Conservation (phyloP, 2,888 invertebrate species). For the Drosophila neoperkinsi region DNA sequence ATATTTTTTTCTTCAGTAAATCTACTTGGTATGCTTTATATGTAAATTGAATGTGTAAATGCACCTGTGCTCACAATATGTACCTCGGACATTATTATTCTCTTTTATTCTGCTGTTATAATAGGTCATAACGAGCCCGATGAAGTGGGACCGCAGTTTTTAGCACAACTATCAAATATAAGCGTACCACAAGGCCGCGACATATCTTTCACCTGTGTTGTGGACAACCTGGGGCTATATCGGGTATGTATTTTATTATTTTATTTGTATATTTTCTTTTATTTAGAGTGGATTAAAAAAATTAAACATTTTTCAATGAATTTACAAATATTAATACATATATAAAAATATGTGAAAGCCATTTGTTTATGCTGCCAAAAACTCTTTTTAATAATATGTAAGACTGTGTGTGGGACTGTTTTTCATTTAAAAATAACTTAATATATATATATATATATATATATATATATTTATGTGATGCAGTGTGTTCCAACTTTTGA, state of each 20-base stretch:
- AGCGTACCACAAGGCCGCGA: constrained; percentile 95
- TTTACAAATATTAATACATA: neutral
- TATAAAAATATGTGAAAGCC: neutral
- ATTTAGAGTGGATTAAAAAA: neutral
- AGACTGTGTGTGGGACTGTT: neutral
- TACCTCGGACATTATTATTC: constrained; percentile 7
- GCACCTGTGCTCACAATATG: constrained; percentile 28
- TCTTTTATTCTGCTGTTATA: constrained; percentile 20
- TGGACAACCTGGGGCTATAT: constrained; percentile 94
- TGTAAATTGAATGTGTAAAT: neutral
- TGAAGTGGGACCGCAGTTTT: constrained; percentile 91
- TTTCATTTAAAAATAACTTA: neutral
- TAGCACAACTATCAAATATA: constrained; percentile 93
- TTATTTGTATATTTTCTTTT: neutral
- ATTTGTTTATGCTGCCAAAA: neutral
- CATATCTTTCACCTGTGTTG: constrained; percentile 95
- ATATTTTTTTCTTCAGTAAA: neutral
- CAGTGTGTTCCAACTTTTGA: neutral
- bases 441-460: neutral
- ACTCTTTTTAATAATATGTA: neutral
- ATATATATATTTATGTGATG: neutral
- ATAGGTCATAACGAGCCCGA: constrained; percentile 90
- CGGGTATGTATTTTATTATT: too few relatives aligned
- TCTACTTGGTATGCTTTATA: constrained; percentile 6
- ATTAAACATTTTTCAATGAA: neutral